These are phyloP conservation scores for Philopotamus ludificatus DNA, from an alignment of 1,140 invertebrate species.

Conservation along the genomic window DNA sequence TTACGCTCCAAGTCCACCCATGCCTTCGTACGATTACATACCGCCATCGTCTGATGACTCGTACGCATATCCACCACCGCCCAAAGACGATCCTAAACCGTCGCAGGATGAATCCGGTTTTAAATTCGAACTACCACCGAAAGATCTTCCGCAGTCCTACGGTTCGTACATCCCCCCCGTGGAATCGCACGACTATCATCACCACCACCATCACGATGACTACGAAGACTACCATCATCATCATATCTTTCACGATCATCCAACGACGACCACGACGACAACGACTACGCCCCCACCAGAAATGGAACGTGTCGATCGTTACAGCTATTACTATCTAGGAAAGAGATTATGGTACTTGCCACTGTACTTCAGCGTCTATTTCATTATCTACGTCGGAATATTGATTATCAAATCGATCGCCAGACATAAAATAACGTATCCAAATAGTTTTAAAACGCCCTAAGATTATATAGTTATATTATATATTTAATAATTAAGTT, in stretches of 20 bases:
- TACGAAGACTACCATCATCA: conserved; percentile 48
- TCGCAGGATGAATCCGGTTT: no score
- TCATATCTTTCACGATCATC: conserved; percentile 46
- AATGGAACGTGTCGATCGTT: conserved; percentile 68
- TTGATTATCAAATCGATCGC: conserved; percentile 76
- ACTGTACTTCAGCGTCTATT: conserved; percentile 81
- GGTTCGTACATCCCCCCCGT: conserved; percentile 32
- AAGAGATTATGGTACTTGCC: conserved; percentile 81
- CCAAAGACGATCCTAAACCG: conserved; percentile 12
- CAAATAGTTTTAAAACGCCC: conserved; percentile 43
- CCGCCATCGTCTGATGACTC: conserved; percentile 45
- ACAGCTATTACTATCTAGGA: conserved; percentile 79
- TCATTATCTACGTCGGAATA: conserved; percentile 75
- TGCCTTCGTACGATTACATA: conserved; percentile 49
- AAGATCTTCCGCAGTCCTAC: conserved; percentile 16
- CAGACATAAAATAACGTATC: conserved; percentile 67
- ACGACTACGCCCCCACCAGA: conserved; percentile 60
- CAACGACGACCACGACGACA: conserved; percentile 50
- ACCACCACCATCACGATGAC: conserved; percentile 53
- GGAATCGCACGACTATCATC: conserved; percentile 46
- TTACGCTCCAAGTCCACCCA: conserved; percentile 40
- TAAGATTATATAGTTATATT: conserved; percentile 16
- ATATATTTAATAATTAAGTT: neutral
- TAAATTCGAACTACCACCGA: conserved; percentile 34
- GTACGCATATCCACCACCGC: conserved; percentile 30